Evolutionary conservation across 2,113 vertebrate species (phyloP).

Genomic region (Tetrax tetrax): DNA sequence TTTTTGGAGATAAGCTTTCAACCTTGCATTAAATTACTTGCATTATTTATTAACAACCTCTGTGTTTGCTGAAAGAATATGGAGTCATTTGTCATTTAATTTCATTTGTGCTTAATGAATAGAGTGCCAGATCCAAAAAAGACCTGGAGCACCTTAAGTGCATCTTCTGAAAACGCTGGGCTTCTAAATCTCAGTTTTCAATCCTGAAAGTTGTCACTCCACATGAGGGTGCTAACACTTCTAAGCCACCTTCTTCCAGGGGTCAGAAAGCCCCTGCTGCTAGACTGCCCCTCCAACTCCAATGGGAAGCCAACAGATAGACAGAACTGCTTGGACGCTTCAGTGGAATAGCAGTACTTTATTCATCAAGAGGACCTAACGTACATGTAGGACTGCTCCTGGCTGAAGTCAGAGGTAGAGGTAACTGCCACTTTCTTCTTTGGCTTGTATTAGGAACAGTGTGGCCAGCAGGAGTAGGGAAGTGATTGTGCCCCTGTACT

Average conservation of each 20-base stretch:
- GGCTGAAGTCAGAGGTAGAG: neutral
- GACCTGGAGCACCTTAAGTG: neutral
- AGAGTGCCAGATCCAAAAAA: neutral
- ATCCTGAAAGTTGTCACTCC: neutral
- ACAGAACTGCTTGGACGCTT: neutral
- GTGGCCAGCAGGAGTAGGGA: no score
- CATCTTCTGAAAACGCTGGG: neutral
- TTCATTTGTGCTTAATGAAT: neutral
- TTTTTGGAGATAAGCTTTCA: neutral
- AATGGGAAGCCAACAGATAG: neutral
- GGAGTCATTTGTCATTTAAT: neutral
- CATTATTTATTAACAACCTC: neutral
- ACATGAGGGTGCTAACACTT: neutral
- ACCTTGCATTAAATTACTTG: neutral
- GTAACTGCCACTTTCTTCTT: neutral
- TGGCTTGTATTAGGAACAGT: no score
- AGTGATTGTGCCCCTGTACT: no score
- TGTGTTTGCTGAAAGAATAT: neutral
- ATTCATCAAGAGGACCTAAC: neutral
- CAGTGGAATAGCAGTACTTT: neutral
- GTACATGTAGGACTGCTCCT: neutral
- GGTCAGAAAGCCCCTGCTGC: neutral
- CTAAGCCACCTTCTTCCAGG: neutral
- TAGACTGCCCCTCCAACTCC: neutral
- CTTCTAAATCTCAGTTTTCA: neutral